These are phyloP conservation scores for Gallirallus australis DNA, from an alignment of 2,797 vertebrate genomes.

Conservation along the genomic window DNA sequence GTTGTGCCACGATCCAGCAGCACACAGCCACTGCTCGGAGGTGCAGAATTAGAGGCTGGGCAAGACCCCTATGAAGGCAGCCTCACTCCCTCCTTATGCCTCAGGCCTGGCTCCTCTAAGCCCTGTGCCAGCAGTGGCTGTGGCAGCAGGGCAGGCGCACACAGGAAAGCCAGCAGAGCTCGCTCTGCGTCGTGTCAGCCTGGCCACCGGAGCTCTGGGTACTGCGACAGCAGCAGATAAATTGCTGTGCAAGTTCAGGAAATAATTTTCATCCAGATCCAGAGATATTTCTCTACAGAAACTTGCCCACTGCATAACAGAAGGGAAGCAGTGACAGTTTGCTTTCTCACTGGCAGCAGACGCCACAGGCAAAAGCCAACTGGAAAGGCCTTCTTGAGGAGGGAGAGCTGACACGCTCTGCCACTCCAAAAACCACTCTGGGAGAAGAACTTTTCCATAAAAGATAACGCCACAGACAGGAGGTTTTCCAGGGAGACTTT, in stretches of 20 bases:
- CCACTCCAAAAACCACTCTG: not conserved
- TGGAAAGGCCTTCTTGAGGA: not conserved
- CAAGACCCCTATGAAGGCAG: not conserved
- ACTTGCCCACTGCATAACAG: not conserved
- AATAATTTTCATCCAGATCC: not conserved
- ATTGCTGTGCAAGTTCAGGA: not conserved
- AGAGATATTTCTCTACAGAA: not conserved
- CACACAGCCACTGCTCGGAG: not conserved
- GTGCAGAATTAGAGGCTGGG: not conserved
- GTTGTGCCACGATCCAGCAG: not conserved
- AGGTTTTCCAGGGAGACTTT: not conserved
- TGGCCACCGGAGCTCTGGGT: rapidly evolving
- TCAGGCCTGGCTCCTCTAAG: rapidly evolving
- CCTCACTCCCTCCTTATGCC: not conserved
- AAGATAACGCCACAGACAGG: not conserved
- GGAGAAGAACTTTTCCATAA: not conserved
- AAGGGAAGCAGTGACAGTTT: not conserved
- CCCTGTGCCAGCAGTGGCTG: not conserved
- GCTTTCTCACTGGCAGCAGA: not conserved
- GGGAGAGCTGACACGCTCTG: not conserved
- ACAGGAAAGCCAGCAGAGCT: not conserved
- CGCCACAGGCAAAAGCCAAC: not conserved
- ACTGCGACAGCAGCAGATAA: not conserved
- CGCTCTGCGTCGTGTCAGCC: rapidly evolving
- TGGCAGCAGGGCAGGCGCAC: rapidly evolving